phyloP scores from a whole-genome alignment of 1,140 invertebrate genomes.

The Neodiprion fabricii region DNA sequence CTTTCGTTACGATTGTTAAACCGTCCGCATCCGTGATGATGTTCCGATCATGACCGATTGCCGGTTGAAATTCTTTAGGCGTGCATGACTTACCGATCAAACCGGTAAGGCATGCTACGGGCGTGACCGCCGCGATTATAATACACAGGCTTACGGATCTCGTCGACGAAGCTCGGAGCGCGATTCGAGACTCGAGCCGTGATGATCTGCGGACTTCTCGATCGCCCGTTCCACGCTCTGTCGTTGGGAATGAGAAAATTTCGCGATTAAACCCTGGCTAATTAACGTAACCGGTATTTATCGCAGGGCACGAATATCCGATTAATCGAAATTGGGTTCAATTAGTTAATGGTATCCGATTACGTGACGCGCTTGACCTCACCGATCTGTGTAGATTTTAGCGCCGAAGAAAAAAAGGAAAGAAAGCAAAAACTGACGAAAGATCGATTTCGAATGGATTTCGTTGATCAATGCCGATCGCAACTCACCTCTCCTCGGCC shows the following conservation, averaged over 20 bases:
- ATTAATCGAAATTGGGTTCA: constrained; percentile 54
- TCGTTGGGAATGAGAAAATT: not conserved
- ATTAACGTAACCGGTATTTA: constrained; percentile 56
- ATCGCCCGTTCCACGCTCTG: not conserved
- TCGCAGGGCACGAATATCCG: constrained; percentile 44
- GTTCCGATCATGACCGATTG: not conserved
- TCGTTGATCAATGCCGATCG: constrained; percentile 24
- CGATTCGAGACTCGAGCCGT: constrained; percentile 7
- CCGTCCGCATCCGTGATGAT: not conserved
- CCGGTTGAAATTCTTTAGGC: not conserved
- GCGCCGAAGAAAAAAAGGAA: not conserved
- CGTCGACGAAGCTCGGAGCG: constrained; percentile 11
- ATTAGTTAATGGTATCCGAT: constrained; percentile 54
- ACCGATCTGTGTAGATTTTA: constrained; percentile 12
- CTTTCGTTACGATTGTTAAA: not conserved
- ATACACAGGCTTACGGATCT: not conserved
- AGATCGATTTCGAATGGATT: not conserved
- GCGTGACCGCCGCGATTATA: not conserved
- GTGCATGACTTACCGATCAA: not conserved
- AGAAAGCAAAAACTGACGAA: constrained; percentile 14
- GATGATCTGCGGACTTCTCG: constrained; percentile 21
- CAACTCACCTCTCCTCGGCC: constrained; percentile 91
- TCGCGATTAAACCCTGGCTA: constrained; percentile 33
- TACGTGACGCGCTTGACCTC: constrained; percentile 47
- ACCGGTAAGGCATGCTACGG: not conserved